Base-by-base conservation (phyloP, 2,888 invertebrate genomes). In the Fragum whitleyi region DNA sequence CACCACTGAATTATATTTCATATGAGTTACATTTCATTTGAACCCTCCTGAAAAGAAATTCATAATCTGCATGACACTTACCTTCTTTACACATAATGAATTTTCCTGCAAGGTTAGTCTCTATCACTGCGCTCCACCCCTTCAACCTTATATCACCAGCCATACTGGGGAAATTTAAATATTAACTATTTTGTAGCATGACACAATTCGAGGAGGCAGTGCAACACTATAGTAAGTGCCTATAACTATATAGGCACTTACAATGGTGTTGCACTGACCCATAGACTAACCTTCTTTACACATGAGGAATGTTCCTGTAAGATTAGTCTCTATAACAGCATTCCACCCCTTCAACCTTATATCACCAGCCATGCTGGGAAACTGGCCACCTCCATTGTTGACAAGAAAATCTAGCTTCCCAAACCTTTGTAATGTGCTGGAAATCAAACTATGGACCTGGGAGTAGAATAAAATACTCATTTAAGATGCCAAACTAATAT, bases 371-470 rank as follows among this genome's bases (percentile, higher is more conserved):
- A 92, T 88, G 42, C 93, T 92, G 9, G 93, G 90, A 88, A 95
- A 95, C 89, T 95, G 95, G 14, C 95, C 95, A 2, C 95, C 95
- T 21, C 95, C 95, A 91, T 95, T 95, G 86, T 95, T 95, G 0
- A 95, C 93, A 57, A 95, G 87, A 87, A 92, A 95, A 86, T 95
- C 95, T 23, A 95, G 81, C 79, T 91, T 92, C 1, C 95, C 95
- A 91, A 93, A 93, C 55, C 87, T 90, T 7, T 90, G 78, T n/a
- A 95, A 19, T 1, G 94, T 93, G 2, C 73, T 83, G 11, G 87
- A 75, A 26, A 94, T 91, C 74, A 94, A 79, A 62, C 90, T 81
- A 78, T 91, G 81, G 5, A 94, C 94, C 93, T 94, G 77, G 28
- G 85, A 75, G 39, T n/a, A n/a, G n/a, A n/a, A n/a, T n/a, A n/a